A percentile compares a stretch with the other conserved stretches of the same genome.
Conservation (phyloP, 2,113 vertebrate species). For the Ophthalmolycus amberensis region DNA sequence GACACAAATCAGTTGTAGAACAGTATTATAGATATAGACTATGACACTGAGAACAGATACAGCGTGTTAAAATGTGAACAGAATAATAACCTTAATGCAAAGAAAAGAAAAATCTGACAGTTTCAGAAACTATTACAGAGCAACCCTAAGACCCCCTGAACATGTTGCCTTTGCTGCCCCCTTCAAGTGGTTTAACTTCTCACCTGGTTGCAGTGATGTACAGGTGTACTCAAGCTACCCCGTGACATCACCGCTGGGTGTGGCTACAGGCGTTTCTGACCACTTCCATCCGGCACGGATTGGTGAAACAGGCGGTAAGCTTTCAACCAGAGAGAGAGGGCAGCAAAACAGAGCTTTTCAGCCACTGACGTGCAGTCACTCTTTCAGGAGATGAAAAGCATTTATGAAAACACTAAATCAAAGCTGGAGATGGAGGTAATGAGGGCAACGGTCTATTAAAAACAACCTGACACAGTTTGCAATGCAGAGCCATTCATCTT, state of each 20-base stretch:
- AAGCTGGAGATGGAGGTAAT: conserved; percentile 40
- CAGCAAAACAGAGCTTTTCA: conserved; percentile 8
- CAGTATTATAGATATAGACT: conserved; percentile 44
- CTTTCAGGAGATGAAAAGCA: background rate
- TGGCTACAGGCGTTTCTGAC: background rate
- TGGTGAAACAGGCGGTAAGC: background rate
- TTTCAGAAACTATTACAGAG: conserved; percentile 17
- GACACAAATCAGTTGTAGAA: conserved; percentile 46
- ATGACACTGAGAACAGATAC: background rate
- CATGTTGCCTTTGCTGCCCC: conserved; percentile 15
- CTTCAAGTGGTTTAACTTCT: conserved; percentile 23
- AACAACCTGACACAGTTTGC: conserved; percentile 17
- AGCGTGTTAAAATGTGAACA: background rate
- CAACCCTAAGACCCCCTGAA: background rate
- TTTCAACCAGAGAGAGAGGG: background rate
- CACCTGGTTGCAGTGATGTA: background rate
- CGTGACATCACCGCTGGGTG: background rate
- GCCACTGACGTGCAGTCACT: background rate
- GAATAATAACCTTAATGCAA: conserved; percentile 16
- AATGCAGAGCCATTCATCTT: conserved; percentile 25
- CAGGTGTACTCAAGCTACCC: background rate
- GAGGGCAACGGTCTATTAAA: conserved; percentile 34
- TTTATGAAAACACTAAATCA: conserved; percentile 35
- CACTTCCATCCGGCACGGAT: background rate
- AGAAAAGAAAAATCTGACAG: background rate